Evolutionary conservation across 2,888 invertebrate species (phyloP), one percentile per base, ranked within the genome.

Genomic region (Apodemia duryi): DNA sequence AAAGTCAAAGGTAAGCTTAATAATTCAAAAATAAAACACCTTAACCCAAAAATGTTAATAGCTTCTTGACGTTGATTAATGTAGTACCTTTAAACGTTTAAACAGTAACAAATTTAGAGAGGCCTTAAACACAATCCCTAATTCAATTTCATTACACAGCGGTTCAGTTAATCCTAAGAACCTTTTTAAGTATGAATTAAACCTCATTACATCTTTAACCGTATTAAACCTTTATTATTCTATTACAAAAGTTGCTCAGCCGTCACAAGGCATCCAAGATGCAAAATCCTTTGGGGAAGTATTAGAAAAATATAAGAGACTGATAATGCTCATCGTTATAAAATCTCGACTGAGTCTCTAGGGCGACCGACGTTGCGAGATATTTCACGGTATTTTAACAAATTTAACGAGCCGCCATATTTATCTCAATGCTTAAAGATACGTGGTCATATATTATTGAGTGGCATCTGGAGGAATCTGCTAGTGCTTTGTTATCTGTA

Each of bases 321-420:
- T 78, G 81, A 82, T 81, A 80, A 77, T 75, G 75, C 78, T 75
- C 74, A 78, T 79, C 81, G 79, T 82, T 77, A 76, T 74, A 72
- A 73, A 73, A 74, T 72, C 75, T 73, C 70, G 70, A 75, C 72
- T 72, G 74, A 71, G 75, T 82, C 87, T 83, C 86, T 69, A 67
- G 85, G 85, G 88, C 85, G 83, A 86, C 84, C 87, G 82, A 77
- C 83, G 86, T 82, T 77, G 83, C 83, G 82, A 78, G 81, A 86
- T 86, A 88, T 90, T 90, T 90, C 84, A 91, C 90, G 91, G 89
- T 89, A 86, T 91, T 91, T 91, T 89, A 89, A 89, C 91, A 89
- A 85, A 84, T 91, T 91, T 91, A 91, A 91, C 91, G 90, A 91
- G 88, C 82, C 80, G 72, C 82, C 83, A 82, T 86, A 85, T 86